These are phyloP conservation scores for Cactoblastis cactorum DNA, from an alignment of 2,888 invertebrate genomes.

Conservation along the genomic window DNA sequence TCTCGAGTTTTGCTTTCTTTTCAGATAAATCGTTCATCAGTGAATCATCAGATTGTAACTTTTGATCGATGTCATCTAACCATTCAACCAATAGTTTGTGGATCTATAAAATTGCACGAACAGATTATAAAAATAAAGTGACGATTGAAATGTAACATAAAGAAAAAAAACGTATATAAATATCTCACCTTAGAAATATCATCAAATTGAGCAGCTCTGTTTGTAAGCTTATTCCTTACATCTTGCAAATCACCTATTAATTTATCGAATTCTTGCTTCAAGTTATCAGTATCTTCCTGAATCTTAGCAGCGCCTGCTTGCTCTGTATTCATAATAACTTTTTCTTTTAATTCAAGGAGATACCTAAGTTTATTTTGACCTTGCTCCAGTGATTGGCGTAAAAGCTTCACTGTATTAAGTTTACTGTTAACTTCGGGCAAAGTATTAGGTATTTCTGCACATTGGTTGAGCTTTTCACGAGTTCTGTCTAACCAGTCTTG, in stretches of 20 bases:
- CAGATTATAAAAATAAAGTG: no score
- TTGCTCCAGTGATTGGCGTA: slow-evolving; percentile 94
- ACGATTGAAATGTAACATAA: not conserved
- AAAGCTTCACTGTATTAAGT: slow-evolving; percentile 90
- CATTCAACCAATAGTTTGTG: slow-evolving; percentile 91
- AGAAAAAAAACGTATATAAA: not conserved
- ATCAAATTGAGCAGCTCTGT: slow-evolving; percentile 88
- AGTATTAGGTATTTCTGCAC: slow-evolving; percentile 88
- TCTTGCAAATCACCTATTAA: slow-evolving; percentile 90
- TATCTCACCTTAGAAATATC: slow-evolving; percentile 87
- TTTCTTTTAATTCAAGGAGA: slow-evolving; percentile 93
- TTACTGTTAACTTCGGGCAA: slow-evolving; percentile 91
- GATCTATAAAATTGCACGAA: slow-evolving; percentile 43
- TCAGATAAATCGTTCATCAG: slow-evolving; percentile 92
- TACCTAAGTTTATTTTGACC: slow-evolving; percentile 86
- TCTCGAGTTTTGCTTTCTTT: slow-evolving; percentile 93
- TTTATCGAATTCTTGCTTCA: slow-evolving; percentile 94
- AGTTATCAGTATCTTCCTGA: slow-evolving; percentile 92
- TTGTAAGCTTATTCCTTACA: slow-evolving; percentile 85
- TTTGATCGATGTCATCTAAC: slow-evolving; percentile 92
- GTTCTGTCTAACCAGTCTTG: slow-evolving; percentile 96
- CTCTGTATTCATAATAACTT: slow-evolving; percentile 95
- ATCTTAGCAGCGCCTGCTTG: slow-evolving; percentile 92
- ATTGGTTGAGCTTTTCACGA: slow-evolving; percentile 90
- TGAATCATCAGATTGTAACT: slow-evolving; percentile 86